Evolutionary conservation across 2,113 vertebrate species (phyloP).

Genomic region (Pollachius pollachius): DNA sequence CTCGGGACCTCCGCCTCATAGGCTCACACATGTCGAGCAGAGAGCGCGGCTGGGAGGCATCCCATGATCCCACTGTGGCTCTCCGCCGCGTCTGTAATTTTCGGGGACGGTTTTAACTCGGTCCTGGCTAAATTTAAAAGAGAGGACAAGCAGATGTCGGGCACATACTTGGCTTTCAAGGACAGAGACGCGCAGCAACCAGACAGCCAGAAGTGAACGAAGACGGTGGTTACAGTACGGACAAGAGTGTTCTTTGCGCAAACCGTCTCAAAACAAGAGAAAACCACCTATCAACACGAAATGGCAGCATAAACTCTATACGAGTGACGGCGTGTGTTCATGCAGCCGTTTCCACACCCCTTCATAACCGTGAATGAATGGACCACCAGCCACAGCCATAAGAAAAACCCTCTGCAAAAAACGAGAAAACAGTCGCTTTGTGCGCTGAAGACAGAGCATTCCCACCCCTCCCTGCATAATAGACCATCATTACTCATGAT

Average conservation of each 20-base stretch:
- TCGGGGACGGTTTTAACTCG: conserved; percentile 51
- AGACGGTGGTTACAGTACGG: background rate
- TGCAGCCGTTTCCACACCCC: too few relatives aligned
- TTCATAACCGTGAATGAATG: too few relatives aligned
- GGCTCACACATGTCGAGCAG: too few relatives aligned
- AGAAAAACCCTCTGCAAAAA: too few relatives aligned
- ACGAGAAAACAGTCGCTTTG: too few relatives aligned
- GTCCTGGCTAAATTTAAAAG: conserved; percentile 50
- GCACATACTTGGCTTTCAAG: conserved; percentile 21
- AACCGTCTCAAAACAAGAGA: background rate
- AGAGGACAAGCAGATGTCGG: conserved; percentile 41
- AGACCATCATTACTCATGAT: conserved; percentile 43
- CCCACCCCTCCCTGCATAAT: conserved; percentile 15
- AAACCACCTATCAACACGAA: background rate
- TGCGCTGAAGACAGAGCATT: too few relatives aligned
- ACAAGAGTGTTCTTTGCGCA: background rate
- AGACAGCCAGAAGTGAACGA: background rate
- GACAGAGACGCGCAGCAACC: background rate
- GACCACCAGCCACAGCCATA: background rate
- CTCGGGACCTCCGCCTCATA: too few relatives aligned
- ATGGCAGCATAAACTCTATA: background rate
- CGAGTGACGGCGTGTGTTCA: too few relatives aligned
- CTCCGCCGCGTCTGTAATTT: conserved; percentile 57
- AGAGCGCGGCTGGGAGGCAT: too few relatives aligned
- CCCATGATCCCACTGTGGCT: conserved; percentile 46